Conservation (phyloP, 92 coral and sea anemone genomes). For the Bergia puertoricense region DNA sequence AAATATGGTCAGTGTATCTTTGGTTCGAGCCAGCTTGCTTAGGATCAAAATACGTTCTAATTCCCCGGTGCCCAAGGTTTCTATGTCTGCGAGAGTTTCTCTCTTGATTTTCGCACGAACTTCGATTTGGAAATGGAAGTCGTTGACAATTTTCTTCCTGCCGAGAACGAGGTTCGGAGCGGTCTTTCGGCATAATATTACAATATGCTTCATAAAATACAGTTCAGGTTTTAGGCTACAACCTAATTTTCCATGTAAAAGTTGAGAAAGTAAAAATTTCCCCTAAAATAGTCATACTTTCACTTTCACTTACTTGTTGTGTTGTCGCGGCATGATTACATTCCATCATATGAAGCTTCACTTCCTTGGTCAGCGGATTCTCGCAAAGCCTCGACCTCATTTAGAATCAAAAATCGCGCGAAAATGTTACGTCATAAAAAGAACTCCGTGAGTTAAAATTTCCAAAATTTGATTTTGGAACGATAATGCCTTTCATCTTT, state of each 20-base stretch:
- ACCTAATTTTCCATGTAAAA: neutral
- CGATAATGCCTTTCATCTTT: no score
- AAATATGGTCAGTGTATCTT: constrained; percentile 6
- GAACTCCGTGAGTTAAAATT: no score
- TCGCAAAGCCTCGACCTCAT: neutral
- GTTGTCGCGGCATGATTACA: neutral
- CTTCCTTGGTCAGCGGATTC: constrained; percentile 1
- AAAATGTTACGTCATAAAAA: no score
- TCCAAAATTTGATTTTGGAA: no score
- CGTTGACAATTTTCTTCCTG: neutral
- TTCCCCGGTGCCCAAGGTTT: neutral
- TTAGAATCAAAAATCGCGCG: no score
- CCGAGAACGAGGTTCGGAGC: neutral
- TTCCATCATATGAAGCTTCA: neutral
- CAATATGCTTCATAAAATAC: neutral
- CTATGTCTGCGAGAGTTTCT: neutral
- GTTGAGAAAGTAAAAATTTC: neutral
- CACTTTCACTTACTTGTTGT: neutral
- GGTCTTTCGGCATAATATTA: constrained; percentile 24
- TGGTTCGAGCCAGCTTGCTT: neutral
- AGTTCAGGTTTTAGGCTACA: neutral
- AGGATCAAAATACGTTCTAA: neutral
- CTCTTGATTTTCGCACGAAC: neutral
- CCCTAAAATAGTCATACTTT: neutral
- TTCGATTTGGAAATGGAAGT: neutral